These are phyloP conservation scores for Spizaetus ornatus DNA, from an alignment of 2,113 vertebrate species.

Conservation along the genomic window DNA sequence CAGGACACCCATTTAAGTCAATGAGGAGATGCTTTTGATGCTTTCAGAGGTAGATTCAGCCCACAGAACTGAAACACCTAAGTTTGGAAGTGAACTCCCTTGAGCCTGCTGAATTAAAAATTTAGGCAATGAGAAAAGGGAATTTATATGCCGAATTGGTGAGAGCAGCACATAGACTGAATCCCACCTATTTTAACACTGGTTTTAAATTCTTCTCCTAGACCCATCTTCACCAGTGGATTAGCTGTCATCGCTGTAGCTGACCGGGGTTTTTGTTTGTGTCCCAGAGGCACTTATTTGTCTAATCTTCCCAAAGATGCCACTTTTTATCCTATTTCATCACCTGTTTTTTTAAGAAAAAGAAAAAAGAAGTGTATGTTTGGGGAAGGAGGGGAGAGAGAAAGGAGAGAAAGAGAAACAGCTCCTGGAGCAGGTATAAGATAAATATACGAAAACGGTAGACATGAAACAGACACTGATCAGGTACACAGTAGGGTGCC, in stretches of 20 bases:
- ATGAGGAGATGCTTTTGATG: neutral
- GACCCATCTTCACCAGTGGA: neutral
- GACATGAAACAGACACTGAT: constrained; percentile 65
- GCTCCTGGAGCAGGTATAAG: constrained; percentile 30
- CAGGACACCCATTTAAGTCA: neutral
- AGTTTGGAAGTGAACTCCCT: neutral
- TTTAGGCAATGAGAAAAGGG: neutral
- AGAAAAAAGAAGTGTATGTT: neutral
- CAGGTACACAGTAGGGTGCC: constrained; percentile 62
- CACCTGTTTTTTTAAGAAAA: neutral
- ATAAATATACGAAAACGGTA: constrained; percentile 46
- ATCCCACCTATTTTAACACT: neutral
- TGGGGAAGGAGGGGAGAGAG: neutral
- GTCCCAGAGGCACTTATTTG: neutral
- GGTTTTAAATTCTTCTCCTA: neutral
- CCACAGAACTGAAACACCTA: neutral
- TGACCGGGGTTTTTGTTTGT: neutral
- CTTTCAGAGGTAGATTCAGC: neutral
- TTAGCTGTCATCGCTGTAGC: neutral
- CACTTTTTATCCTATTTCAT: neutral
- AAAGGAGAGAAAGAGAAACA: neutral
- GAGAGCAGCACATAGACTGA: neutral
- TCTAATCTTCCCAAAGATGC: neutral
- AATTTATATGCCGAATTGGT: neutral
- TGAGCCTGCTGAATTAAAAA: neutral